These are phyloP conservation scores for Acronicta leporina DNA, from an alignment of 2,888 invertebrate genomes.

Conservation along the genomic window DNA sequence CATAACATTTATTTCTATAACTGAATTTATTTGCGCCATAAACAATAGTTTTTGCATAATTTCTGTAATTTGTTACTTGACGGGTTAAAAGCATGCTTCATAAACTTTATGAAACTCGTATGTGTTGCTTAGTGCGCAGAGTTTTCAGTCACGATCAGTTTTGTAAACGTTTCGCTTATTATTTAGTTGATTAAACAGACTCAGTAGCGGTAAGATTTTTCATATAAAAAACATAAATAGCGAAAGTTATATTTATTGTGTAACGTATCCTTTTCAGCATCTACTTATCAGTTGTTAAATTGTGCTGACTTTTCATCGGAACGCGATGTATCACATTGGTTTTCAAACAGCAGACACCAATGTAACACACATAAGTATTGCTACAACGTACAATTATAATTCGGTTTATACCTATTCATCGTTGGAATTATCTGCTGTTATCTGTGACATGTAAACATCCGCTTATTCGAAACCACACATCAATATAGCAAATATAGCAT, in stretches of 20 bases:
- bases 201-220: too few relatives aligned
- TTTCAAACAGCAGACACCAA: conserved; percentile 9
- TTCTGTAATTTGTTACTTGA: too few relatives aligned
- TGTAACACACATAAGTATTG: conserved; percentile 11
- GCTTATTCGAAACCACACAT: conserved; percentile 61
- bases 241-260: too few relatives aligned
- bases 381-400: conserved; percentile 21
- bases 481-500: conserved; percentile 54
- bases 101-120: not conserved
- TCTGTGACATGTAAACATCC: conserved; percentile 65
- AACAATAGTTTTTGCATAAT: too few relatives aligned
- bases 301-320: conserved; percentile 2
- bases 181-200: not conserved
- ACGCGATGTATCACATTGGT: conserved; percentile 10
- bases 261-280: not conserved
- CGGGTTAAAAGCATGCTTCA: not conserved
- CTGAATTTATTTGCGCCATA: too few relatives aligned
- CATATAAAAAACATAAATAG: not conserved
- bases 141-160: not conserved
- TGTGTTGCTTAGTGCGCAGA: conserved; percentile 1
- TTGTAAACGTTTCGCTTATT: not conserved
- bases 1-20: conserved; percentile 1
- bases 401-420: conserved; percentile 27
- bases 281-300: conserved; percentile 7
- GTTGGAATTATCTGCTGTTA: conserved; percentile 50